phyloP scores from a whole-genome alignment of 2,797 vertebrate species.

The Coccyzus lansbergi region DNA sequence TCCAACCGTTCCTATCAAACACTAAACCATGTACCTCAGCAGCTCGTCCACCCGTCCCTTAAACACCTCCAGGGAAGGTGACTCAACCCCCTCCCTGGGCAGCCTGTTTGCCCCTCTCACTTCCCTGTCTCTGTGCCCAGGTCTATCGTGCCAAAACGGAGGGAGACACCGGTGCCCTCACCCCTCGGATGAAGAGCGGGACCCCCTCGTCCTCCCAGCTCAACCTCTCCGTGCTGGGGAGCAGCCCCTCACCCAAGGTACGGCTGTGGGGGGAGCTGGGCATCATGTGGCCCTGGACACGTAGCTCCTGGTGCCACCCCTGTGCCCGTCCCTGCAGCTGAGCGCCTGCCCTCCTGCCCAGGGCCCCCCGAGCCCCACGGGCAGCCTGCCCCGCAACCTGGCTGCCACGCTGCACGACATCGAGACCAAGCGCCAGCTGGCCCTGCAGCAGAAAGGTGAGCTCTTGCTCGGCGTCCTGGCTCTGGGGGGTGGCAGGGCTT shows the following conservation, averaged over 20 bases:
- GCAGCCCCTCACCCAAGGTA: constrained; percentile 88
- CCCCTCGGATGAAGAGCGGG: constrained; percentile 76
- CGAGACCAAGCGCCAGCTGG: constrained; percentile 92
- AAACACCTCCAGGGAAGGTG: too few relatives aligned
- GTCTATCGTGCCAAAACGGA: constrained; percentile 91
- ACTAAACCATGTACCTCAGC: too few relatives aligned
- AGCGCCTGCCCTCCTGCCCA: neutral
- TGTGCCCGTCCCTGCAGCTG: neutral
- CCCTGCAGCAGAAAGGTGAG: constrained; percentile 95
- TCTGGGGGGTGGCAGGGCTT: neutral
- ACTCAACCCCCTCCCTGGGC: too few relatives aligned
- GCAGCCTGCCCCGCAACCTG: constrained; percentile 91
- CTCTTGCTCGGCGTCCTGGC: accelerated
- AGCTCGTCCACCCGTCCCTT: too few relatives aligned
- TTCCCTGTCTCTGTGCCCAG: constrained; percentile 66
- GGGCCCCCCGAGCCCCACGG: constrained; percentile 73
- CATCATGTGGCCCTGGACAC: accelerated
- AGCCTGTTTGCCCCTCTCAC: neutral
- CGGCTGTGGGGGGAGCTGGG: neutral
- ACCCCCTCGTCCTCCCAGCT: constrained; percentile 85
- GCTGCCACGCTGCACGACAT: constrained; percentile 93
- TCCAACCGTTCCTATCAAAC: too few relatives aligned
- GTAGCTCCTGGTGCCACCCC: neutral
- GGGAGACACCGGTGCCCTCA: constrained; percentile 72
- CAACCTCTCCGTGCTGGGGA: constrained; percentile 85